Evolutionary conservation across 2,797 vertebrate species (phyloP), one percentile per base, ranked within the genome.

Genomic region (Rhabdomys pumilio): DNA sequence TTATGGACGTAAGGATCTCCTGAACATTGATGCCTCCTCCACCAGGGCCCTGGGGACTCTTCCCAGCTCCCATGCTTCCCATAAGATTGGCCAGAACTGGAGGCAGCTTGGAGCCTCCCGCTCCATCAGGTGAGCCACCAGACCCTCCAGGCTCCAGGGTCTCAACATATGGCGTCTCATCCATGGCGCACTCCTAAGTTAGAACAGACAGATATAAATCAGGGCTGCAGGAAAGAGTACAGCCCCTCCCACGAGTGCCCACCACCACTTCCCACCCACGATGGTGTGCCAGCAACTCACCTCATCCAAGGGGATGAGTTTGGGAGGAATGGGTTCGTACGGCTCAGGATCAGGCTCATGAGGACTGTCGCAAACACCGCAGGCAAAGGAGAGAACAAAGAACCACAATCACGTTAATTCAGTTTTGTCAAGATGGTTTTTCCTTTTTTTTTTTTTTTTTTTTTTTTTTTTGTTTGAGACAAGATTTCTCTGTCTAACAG

Each of bases 1-100:
- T 99, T 95, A 99, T 99, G 85, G 99, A 99, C 3, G 99, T 98
- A n/a, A 99, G 99, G 96, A 99, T 99, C 97, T 99, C 99, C 98
- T 99, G 99, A 2, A 99, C 99, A 2, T 99, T 99, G 96, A 99
- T 57, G 98, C 95, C 53, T 97, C 99, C 98, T 0, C 98, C 98
- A 89, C 98, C 98, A 88, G 98, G 98, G 96, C 97, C 95, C 96
- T 97, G 98, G 67, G 26, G 98, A 59, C 98, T 97, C 98, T 97
- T 99, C 10, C 98, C 97, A 73, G 97, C 98, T 96, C 98, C 99
- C 96, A 99, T 98, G 98, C 99, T 99, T 67, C 98, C 99, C 99
- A 99, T 99, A 80, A 99, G 99, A 97, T 99, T 99, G 91, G 99
- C 99, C 20, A 99, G 98, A 50, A 99, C 99, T 0, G 99, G 99